Percentiles rank a stretch among this genome's conserved stretches.
These are phyloP conservation scores for Fregata magnificens DNA, from an alignment of 2,113 vertebrate genomes.

Conservation along the genomic window DNA sequence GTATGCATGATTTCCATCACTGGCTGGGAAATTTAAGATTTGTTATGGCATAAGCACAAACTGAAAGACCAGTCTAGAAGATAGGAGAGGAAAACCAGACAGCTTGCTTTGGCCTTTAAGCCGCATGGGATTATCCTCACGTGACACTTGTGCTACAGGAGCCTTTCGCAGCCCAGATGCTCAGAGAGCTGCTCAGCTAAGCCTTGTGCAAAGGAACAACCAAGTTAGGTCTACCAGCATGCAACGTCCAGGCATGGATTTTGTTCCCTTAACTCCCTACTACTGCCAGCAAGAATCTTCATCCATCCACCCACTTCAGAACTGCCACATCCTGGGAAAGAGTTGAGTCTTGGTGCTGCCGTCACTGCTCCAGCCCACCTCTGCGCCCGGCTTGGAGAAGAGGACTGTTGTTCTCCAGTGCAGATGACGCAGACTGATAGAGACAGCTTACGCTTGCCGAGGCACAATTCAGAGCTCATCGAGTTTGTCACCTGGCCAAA, in stretches of 20 bases:
- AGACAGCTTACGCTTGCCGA: neutral
- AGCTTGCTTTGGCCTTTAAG: neutral
- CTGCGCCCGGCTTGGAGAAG: neutral
- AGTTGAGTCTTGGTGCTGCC: neutral
- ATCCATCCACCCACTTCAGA: neutral
- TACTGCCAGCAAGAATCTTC: neutral
- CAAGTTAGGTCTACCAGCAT: neutral
- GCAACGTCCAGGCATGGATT: neutral
- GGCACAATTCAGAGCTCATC: neutral
- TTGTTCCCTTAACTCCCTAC: neutral
- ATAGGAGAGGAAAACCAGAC: neutral
- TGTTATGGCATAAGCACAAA: neutral
- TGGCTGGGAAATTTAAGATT: neutral
- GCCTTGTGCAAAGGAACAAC: neutral
- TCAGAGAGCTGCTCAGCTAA: neutral
- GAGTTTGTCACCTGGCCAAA: neutral
- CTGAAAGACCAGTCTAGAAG: neutral
- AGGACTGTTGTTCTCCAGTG: neutral
- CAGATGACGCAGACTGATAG: neutral
- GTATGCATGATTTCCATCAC: neutral
- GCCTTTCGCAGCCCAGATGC: neutral
- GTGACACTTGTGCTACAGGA: neutral
- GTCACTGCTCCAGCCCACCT: neutral
- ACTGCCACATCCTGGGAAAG: neutral
- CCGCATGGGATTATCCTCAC: neutral